These are phyloP conservation scores for Scaptomyza cyrtandrae DNA, from an alignment of 2,888 invertebrate genomes.

Conservation along the genomic window DNA sequence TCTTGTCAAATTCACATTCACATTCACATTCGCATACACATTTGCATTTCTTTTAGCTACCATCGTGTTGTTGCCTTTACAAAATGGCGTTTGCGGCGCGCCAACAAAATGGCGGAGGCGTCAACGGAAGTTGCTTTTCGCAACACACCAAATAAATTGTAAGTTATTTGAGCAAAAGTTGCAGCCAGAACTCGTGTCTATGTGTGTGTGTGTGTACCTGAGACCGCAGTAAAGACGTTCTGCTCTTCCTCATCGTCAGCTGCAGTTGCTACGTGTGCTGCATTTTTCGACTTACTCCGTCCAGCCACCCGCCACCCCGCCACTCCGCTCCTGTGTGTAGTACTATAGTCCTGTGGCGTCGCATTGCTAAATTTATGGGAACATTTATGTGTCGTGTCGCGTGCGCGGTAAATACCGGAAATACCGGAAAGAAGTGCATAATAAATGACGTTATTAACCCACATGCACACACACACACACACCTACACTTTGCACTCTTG, in stretches of 20 bases:
- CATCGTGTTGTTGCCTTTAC: constrained; percentile 71
- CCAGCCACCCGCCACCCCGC: background rate
- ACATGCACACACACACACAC: constrained; percentile 59
- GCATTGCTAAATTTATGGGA: constrained; percentile 75
- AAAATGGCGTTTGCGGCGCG: constrained; percentile 77
- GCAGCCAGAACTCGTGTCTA: constrained; percentile 25
- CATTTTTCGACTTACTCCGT: constrained; percentile 45
- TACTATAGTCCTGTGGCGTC: constrained; percentile 56
- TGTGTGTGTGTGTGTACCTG: constrained; percentile 41
- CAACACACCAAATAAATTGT: constrained; percentile 75
- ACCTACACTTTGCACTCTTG: background rate
- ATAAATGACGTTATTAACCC: constrained; percentile 80
- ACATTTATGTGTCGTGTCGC: constrained; percentile 81
- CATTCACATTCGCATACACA: constrained; percentile 22
- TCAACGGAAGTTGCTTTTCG: constrained; percentile 80
- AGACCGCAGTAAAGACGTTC: constrained; percentile 70
- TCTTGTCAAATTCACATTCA: constrained; percentile 3
- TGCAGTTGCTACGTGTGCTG: constrained; percentile 70
- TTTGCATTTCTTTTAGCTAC: constrained; percentile 62
- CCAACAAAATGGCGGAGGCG: constrained; percentile 80
- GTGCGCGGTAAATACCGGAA: constrained; percentile 81
- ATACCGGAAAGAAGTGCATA: constrained; percentile 80
- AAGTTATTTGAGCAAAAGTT: constrained; percentile 72
- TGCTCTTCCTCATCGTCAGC: constrained; percentile 13
- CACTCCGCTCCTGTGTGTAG: background rate